Evolutionary conservation across 2,797 vertebrate genomes (phyloP), one percentile per base, ranked within the genome.

Genomic region (Acrossocheilus wenchowensis): DNA sequence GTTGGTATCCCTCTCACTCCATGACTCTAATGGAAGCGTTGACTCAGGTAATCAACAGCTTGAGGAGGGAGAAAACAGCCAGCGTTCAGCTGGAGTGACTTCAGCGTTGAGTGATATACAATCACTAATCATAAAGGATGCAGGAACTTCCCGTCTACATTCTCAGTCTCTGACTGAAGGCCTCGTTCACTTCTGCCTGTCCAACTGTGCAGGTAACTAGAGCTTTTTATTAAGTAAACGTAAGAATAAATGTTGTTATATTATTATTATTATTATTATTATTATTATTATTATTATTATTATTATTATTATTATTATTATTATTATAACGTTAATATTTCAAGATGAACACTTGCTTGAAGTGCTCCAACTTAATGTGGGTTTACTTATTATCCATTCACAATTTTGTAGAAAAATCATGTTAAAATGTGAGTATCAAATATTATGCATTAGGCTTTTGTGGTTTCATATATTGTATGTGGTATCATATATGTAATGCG

Each of bases 51-150:
- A 72, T 73, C 66, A 36, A 62, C 68, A 73, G 66, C 84, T 69
- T 17, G 30, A 36, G 78, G 54, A 78, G 36, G 30, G n/a, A 48
- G 54, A 80, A 86, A 78, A 85, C 74, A n/a, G 64, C 19, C 64
- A 15, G 64, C 54, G 66, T 69, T 78, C 62, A 60, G 64, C 64
- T 78, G 74, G 48, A 78, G 36, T 85, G 36, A 85, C 72, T 71
- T 57, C 41, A 79, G 19, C 26, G 77, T 72, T 80, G 84, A 85
- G 34, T 81, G 84, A 86, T 86, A 86, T 80, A 81, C 68, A 86
- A 19, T 52, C 48, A 52, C 34, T 36, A 26, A 62, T 86, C 68
- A 73, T 85, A 85, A 57, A 52, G 72, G 60, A 75, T 69, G 26
- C 75, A 85, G 64, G 64, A 85, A 71, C 36, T 60, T 85, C 64